Evolutionary conservation across 2,797 vertebrate species (phyloP).

Genomic region (Channa striata): DNA sequence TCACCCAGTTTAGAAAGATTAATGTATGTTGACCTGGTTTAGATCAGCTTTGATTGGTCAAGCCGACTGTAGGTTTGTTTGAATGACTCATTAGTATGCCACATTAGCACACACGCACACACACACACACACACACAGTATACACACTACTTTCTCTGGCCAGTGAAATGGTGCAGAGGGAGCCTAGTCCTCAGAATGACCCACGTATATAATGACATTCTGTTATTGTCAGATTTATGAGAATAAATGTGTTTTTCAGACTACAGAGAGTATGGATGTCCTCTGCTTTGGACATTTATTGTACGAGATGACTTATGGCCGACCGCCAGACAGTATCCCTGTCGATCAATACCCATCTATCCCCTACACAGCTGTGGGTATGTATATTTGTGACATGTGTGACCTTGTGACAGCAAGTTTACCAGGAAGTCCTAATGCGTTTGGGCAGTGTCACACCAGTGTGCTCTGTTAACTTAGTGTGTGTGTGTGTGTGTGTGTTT

Average conservation of each 20-base stretch:
- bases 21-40: slow-evolving; percentile 84
- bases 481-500: slow-evolving; percentile 28
- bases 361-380: slow-evolving; percentile 89
- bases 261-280: slow-evolving; percentile 92
- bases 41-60: neutral
- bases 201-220: neutral
- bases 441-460: neutral
- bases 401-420: too few relatives aligned
- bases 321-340: slow-evolving; percentile 89
- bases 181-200: neutral
- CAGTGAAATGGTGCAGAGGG: too few relatives aligned
- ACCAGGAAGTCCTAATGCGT: neutral
- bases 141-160: too few relatives aligned
- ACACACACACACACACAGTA: too few relatives aligned
- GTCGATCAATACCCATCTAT: slow-evolving; percentile 89
- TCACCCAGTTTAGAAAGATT: slow-evolving; percentile 94
- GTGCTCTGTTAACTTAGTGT: neutral
- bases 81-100: too few relatives aligned
- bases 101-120: too few relatives aligned
- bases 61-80: neutral
- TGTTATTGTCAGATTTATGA: neutral
- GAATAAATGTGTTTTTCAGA: slow-evolving; percentile 76
- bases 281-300: slow-evolving; percentile 95
- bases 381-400: slow-evolving; percentile 68
- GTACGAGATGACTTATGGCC: slow-evolving; percentile 96